A percentile compares a stretch with the other conserved stretches of the same genome.
Evolutionary conservation across 2,113 vertebrate genomes (phyloP).

Genomic region (Atlantisia rogersi): DNA sequence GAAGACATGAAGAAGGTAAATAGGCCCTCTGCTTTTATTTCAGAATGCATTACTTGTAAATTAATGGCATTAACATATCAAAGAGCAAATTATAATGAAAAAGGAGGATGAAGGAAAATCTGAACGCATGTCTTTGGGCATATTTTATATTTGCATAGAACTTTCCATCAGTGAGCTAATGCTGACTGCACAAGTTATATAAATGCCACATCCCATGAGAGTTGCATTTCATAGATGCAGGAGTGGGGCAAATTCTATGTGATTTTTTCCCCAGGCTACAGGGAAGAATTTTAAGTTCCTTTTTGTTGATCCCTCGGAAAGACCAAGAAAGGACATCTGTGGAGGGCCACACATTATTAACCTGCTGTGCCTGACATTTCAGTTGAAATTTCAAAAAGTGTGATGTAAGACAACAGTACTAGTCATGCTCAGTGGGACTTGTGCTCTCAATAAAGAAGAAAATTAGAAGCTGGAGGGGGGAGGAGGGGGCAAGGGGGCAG

Average conservation of each 20-base stretch:
- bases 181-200: neutral
- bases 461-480: neutral
- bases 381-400: neutral
- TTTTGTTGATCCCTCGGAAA: neutral
- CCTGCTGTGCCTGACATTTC: neutral
- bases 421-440: neutral
- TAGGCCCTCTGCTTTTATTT: neutral
- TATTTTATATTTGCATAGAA: neutral
- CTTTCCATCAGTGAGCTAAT: neutral
- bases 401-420: neutral
- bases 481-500: too few relatives aligned
- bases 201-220: neutral
- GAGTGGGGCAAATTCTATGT: neutral
- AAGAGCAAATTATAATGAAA: neutral
- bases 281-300: neutral
- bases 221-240: neutral
- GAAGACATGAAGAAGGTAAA: slow-evolving; percentile 81
- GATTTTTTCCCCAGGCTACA: neutral
- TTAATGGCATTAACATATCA: neutral
- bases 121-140: neutral
- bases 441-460: neutral
- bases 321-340: neutral
- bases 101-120: neutral
- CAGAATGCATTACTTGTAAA: neutral
- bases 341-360: neutral